Evolutionary conservation across 2,797 vertebrate genomes (phyloP).

Genomic region (Oophaga sylvatica): DNA sequence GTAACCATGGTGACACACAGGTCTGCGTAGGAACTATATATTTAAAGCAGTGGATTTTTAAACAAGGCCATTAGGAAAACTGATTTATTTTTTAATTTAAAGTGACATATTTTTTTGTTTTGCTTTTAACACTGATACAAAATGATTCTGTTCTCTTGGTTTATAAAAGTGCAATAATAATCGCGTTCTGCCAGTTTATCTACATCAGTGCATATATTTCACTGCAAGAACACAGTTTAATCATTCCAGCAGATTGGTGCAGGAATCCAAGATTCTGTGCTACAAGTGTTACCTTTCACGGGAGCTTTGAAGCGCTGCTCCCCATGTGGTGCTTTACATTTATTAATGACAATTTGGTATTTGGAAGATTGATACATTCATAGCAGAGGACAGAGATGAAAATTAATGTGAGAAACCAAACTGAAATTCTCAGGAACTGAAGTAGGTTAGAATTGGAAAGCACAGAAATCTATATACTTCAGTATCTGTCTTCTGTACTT

Average conservation of each 20-base stretch:
- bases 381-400: neutral
- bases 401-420: neutral
- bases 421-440: neutral
- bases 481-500: neutral
- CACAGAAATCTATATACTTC: neutral
- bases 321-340: slow-evolving; percentile 18
- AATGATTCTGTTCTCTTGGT: neutral
- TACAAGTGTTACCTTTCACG: neutral
- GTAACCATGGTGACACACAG: too few species aligned
- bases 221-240: neutral
- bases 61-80: too few species aligned
- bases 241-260: neutral
- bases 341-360: slow-evolving; percentile 16
- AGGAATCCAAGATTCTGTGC: neutral
- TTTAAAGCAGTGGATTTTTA: too few species aligned
- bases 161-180: neutral
- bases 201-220: neutral
- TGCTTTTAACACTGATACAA: neutral
- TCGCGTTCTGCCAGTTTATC: neutral
- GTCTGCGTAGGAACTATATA: too few species aligned
- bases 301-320: neutral
- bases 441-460: neutral
- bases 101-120: neutral
- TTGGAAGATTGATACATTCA: slow-evolving; percentile 1
- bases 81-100: neutral